Percentiles rank a stretch among this genome's conserved stretches.
These are phyloP conservation scores for Phortica variegata DNA, from an alignment of 1,140 invertebrate species.

Conservation along the genomic window DNA sequence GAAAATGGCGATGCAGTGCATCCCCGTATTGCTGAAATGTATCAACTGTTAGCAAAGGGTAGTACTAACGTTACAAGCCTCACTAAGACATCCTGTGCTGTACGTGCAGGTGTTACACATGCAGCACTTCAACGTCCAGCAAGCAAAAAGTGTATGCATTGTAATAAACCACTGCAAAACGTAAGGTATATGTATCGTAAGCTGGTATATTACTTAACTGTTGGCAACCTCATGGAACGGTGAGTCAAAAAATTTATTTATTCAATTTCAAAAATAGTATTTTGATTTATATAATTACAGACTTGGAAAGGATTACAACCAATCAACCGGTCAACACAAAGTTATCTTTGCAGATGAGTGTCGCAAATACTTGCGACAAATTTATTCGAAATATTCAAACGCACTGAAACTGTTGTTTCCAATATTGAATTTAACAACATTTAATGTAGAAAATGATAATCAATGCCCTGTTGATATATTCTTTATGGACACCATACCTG, in stretches of 20 bases:
- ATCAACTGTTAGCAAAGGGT: conserved; percentile 33
- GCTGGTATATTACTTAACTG: conserved; percentile 60
- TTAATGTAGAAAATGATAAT: conserved; percentile 33
- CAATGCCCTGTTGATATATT: conserved; percentile 81
- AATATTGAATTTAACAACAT: conserved; percentile 61
- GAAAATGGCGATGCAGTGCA: conserved; percentile 44
- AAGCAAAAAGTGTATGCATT: conserved; percentile 66
- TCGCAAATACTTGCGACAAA: conserved; percentile 69
- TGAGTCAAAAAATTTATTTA: conserved; percentile 6
- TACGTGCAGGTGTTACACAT: conserved; percentile 65
- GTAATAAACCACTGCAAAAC: conserved; percentile 63
- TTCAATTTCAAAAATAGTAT: neutral
- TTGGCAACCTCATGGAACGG: conserved; percentile 54
- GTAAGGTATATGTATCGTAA: conserved; percentile 65
- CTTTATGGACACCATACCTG: conserved; percentile 81
- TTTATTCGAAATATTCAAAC: conserved; percentile 77
- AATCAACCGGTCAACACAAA: conserved; percentile 39
- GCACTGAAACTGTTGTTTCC: conserved; percentile 74
- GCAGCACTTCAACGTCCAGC: conserved; percentile 57
- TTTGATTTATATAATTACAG: conserved; percentile 8
- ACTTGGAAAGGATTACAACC: conserved; percentile 14
- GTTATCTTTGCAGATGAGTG: conserved; percentile 63
- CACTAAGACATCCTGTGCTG: conserved; percentile 63
- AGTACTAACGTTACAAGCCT: conserved; percentile 26
- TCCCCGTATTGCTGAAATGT: conserved; percentile 36